Evolutionary conservation across 2,888 invertebrate species (phyloP).

Genomic region (Aquatica leii): DNA sequence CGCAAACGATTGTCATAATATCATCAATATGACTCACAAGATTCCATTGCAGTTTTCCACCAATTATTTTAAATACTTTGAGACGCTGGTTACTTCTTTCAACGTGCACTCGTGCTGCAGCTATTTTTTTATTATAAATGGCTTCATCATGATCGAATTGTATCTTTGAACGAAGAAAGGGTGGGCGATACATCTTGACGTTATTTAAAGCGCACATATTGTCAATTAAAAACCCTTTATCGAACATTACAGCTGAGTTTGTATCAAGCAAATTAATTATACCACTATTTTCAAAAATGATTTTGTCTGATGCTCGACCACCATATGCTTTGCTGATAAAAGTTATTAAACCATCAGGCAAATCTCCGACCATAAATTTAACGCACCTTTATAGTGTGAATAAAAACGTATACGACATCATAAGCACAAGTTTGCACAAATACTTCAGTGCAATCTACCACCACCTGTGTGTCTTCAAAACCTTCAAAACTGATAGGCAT

Average conservation of each 20-base stretch:
- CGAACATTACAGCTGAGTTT: constrained; percentile 6
- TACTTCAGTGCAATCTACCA: background rate
- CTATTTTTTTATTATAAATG: background rate
- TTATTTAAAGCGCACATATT: background rate
- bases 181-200: constrained; percentile 1
- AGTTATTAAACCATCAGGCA: constrained; percentile 19
- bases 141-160: no score
- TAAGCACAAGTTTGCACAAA: background rate
- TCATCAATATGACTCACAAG: background rate
- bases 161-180: no score
- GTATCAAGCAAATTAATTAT: background rate
- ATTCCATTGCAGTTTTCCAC: no score
- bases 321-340: constrained; percentile 8
- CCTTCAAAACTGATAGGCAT: background rate
- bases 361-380: background rate
- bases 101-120: background rate
- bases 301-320: background rate
- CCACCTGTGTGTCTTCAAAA: background rate
- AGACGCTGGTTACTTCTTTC: background rate
- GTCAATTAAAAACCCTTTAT: constrained; percentile 24
- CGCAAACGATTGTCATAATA: background rate
- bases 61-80: no score
- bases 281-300: constrained; percentile 20
- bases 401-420: no score
- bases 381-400: background rate